A percentile compares a stretch with the other conserved stretches of the same genome.
These are phyloP conservation scores for Epinotia brunnichana DNA, from an alignment of 2,888 invertebrate genomes.

Conservation along the genomic window DNA sequence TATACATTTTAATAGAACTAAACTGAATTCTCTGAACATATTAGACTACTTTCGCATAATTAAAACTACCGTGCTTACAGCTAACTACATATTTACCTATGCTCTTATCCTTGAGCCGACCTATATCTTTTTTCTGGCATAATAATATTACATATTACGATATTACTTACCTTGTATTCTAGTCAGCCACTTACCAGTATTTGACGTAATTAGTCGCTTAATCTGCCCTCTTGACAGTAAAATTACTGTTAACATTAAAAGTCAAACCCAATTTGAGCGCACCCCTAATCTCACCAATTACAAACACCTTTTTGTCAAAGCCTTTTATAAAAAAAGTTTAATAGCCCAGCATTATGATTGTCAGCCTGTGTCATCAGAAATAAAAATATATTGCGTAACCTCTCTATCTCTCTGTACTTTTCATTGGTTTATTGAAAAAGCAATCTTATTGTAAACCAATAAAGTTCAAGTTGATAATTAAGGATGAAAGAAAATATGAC, in stretches of 20 bases:
- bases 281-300: slow-evolving; percentile 40
- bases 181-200: not conserved
- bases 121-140: too few species aligned
- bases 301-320: slow-evolving; percentile 38
- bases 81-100: too few species aligned
- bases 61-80: too few species aligned
- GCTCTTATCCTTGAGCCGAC: too few species aligned
- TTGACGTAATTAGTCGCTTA: slow-evolving; percentile 9
- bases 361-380: slow-evolving; percentile 42
- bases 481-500: not conserved
- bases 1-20: too few species aligned
- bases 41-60: too few species aligned
- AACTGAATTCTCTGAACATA: too few species aligned
- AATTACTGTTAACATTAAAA: slow-evolving; percentile 27
- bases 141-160: too few species aligned
- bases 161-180: not conserved
- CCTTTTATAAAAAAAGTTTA: slow-evolving; percentile 38
- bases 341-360: slow-evolving; percentile 40
- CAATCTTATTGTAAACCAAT: not conserved
- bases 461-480: not conserved
- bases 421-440: not conserved
- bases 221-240: slow-evolving; percentile 30
- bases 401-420: not conserved
- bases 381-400: slow-evolving; percentile 7
- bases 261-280: slow-evolving; percentile 30